Conservation (phyloP, 2,888 invertebrate species). For the Seira musarum region DNA sequence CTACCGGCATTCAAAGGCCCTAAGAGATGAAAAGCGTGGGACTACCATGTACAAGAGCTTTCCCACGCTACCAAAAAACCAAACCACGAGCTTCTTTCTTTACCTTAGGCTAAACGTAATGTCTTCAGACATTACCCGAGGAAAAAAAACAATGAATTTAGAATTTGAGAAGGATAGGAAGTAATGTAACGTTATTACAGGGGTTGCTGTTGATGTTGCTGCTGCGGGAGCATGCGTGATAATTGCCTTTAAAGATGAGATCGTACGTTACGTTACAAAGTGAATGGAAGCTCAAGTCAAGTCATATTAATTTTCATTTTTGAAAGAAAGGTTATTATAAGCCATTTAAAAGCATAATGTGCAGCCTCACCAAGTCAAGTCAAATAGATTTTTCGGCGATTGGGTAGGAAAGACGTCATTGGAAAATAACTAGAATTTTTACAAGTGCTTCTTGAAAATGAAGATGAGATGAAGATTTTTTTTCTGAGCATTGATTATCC, state of each 20-base stretch:
- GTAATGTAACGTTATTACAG: too few relatives aligned
- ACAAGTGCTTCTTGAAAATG: not conserved
- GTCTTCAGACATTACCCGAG: not conserved
- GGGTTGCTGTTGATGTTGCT: too few relatives aligned
- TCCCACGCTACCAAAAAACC: conserved; percentile 65
- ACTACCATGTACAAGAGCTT: conserved; percentile 50
- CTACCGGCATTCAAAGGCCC: not conserved
- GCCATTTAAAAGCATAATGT: conserved; percentile 48
- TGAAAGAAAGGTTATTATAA: conserved; percentile 27
- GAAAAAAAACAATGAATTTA: too few relatives aligned
- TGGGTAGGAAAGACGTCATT: conserved; percentile 7
- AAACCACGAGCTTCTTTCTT: conserved; percentile 59
- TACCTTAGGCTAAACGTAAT: conserved; percentile 63
- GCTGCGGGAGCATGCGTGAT: conserved; percentile 34
- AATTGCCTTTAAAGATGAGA: conserved; percentile 12
- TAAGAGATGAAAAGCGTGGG: conserved; percentile 58
- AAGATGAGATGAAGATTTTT: not conserved
- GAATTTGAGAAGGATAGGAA: too few relatives aligned
- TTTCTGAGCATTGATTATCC: not conserved
- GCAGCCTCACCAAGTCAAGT: not conserved
- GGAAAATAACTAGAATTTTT: too few relatives aligned
- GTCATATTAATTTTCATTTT: conserved; percentile 30
- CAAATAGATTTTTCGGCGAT: not conserved
- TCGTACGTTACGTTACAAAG: too few relatives aligned
- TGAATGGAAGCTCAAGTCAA: not conserved